These are phyloP conservation scores for Hyposmocoma kahamanoa DNA, from an alignment of 1,140 invertebrate species.

Conservation along the genomic window DNA sequence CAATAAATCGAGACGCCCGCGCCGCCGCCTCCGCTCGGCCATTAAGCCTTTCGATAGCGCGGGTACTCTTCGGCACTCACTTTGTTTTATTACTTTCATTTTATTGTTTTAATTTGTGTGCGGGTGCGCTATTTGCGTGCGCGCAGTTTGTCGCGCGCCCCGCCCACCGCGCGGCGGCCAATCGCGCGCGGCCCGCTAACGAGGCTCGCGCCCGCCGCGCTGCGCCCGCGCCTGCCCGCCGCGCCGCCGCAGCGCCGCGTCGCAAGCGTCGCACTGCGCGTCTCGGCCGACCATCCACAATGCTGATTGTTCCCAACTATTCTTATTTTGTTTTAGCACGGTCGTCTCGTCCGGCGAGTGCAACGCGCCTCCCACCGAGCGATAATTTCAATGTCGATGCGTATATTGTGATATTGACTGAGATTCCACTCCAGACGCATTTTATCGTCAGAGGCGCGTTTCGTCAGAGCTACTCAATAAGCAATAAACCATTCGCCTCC, in stretches of 20 bases:
- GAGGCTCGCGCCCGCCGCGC: slow-evolving; percentile 28
- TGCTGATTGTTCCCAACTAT: slow-evolving; percentile 64
- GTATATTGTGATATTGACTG: slow-evolving; percentile 66
- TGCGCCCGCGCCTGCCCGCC: slow-evolving; percentile 18
- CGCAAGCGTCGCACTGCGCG: slow-evolving; percentile 21
- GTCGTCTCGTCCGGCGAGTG: slow-evolving; percentile 31
- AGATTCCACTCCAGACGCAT: slow-evolving; percentile 56
- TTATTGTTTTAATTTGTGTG: slow-evolving; percentile 73
- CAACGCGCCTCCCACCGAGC: slow-evolving; percentile 61
- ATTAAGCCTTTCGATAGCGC: slow-evolving; percentile 65
- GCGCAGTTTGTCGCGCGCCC: slow-evolving; percentile 67
- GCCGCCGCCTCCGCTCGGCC: slow-evolving; percentile 56
- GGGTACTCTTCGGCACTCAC: slow-evolving; percentile 51
- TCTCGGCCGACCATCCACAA: slow-evolving; percentile 29
- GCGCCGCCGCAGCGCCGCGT: slow-evolving; percentile 16
- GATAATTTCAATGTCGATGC: slow-evolving; percentile 68
- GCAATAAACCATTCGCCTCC: slow-evolving; percentile 70
- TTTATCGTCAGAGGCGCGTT: slow-evolving; percentile 52
- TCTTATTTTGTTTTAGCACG: slow-evolving; percentile 61
- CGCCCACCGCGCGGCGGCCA: slow-evolving; percentile 56
- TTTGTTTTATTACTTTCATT: slow-evolving; percentile 71
- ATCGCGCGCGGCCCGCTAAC: slow-evolving; percentile 46
- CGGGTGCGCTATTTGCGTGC: slow-evolving; percentile 68
- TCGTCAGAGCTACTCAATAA: slow-evolving; percentile 67
- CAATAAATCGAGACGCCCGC: slow-evolving; percentile 62